Percentiles rank a stretch among this genome's conserved stretches.
These are phyloP conservation scores for Trichogramma evanescens DNA, from an alignment of 2,888 invertebrate genomes.

Conservation along the genomic window DNA sequence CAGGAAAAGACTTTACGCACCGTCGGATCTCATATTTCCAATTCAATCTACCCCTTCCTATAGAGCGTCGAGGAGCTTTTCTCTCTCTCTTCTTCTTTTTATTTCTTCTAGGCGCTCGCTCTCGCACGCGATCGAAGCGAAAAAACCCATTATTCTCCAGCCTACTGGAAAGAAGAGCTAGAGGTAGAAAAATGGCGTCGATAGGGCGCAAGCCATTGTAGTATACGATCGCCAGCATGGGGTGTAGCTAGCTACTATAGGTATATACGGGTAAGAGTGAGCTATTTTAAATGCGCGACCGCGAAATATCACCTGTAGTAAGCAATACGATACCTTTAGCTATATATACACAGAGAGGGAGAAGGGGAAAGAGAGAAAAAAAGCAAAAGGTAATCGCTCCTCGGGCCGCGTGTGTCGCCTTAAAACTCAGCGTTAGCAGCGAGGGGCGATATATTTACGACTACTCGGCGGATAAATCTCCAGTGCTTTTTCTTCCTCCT, in stretches of 20 bases:
- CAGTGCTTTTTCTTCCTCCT: no score
- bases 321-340: slow-evolving; percentile 1
- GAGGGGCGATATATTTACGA: no score
- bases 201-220: no score
- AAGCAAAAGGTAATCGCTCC: no score
- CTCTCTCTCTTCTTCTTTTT: background rate
- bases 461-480: no score
- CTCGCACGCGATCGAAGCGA: background rate
- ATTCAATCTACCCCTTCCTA: slow-evolving; percentile 35
- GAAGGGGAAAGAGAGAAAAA: no score
- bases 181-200: slow-evolving; percentile 13
- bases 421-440: no score
- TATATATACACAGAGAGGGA: no score
- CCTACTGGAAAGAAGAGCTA: slow-evolving; percentile 20
- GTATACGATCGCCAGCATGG: no score
- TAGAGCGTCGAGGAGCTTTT: background rate
- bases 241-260: no score
- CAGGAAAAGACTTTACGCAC: slow-evolving; percentile 34
- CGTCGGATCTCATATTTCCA: slow-evolving; percentile 40
- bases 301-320: slow-evolving; percentile 40
- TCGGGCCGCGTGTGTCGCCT: no score
- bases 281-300: slow-evolving; percentile 22
- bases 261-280: no score
- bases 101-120: slow-evolving; percentile 10
- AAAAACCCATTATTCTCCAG: slow-evolving; percentile 39